phyloP scores from a whole-genome alignment of 2,113 vertebrate species.

The Myrmophylax atrothorax region DNA sequence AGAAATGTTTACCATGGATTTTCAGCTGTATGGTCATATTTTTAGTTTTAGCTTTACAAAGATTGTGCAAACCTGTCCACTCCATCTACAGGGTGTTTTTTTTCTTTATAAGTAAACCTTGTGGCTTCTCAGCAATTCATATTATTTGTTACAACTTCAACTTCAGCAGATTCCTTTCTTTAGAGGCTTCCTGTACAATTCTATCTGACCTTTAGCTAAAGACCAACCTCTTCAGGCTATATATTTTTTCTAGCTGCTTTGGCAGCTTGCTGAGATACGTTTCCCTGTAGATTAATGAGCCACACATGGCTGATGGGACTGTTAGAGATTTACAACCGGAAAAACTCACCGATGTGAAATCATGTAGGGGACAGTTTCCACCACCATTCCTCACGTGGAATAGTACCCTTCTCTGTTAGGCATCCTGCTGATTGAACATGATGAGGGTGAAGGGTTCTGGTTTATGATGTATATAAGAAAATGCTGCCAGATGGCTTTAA shows the following conservation, averaged over 20 bases:
- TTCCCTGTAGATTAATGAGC: conserved; percentile 56
- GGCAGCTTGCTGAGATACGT: conserved; percentile 41
- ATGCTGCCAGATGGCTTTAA: conserved; percentile 60
- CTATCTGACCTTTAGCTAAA: conserved; percentile 58
- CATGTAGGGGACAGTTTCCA: conserved; percentile 40
- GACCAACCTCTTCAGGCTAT: conserved; percentile 31
- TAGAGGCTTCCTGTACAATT: conserved; percentile 58
- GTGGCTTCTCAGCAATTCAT: conserved; percentile 24
- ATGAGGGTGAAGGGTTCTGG: conserved; percentile 67
- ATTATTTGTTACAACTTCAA: conserved; percentile 29
- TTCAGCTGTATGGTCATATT: neutral
- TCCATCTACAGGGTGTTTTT: neutral
- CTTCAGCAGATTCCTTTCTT: conserved; percentile 61
- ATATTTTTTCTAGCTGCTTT: conserved; percentile 31
- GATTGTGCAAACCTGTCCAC: neutral
- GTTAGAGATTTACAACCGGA: conserved; percentile 37
- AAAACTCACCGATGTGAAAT: neutral
- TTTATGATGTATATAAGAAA: conserved; percentile 37
- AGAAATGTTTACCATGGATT: neutral
- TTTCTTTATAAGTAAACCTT: neutral
- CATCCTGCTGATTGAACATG: conserved; percentile 67
- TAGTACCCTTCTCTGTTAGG: conserved; percentile 56
- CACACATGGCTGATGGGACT: conserved; percentile 52
- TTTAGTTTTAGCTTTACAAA: conserved; percentile 13
- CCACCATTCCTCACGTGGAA: conserved; percentile 36